phyloP scores from a whole-genome alignment of 2,113 vertebrate genomes.

The Dicerorhinus sumatrensis region DNA sequence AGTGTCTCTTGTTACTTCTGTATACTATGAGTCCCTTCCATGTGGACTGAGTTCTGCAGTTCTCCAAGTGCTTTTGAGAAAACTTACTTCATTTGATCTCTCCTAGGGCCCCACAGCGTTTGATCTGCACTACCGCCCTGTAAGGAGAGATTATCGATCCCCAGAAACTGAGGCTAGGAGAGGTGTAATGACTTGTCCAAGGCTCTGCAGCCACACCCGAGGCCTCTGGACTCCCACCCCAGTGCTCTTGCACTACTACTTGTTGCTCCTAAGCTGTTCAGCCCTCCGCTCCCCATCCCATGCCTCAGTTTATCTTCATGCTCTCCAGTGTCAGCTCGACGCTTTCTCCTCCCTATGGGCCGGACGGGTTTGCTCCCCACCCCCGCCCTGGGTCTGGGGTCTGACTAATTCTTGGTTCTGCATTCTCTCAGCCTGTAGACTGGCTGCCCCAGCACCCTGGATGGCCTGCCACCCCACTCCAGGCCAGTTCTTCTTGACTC shows the following conservation, averaged over 20 bases:
- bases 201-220: neutral
- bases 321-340: neutral
- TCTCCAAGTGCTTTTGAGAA: constrained; percentile 28
- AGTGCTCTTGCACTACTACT: neutral
- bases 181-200: neutral
- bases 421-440: neutral
- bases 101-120: neutral
- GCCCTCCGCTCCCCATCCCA: rapidly evolving
- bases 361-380: neutral
- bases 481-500: neutral
- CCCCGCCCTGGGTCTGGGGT: rapidly evolving
- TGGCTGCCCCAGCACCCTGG: neutral
- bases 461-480: rapidly evolving
- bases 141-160: neutral
- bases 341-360: too few relatives aligned
- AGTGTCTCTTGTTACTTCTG: neutral
- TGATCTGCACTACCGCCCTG: neutral
- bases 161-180: neutral
- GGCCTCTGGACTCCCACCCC: neutral
- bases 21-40: neutral
- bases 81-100: neutral
- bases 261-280: neutral
- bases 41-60: neutral
- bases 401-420: neutral
- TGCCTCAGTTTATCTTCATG: too few relatives aligned